These are phyloP conservation scores for Balearica regulorum DNA, from an alignment of 2,797 vertebrate genomes.

Conservation along the genomic window DNA sequence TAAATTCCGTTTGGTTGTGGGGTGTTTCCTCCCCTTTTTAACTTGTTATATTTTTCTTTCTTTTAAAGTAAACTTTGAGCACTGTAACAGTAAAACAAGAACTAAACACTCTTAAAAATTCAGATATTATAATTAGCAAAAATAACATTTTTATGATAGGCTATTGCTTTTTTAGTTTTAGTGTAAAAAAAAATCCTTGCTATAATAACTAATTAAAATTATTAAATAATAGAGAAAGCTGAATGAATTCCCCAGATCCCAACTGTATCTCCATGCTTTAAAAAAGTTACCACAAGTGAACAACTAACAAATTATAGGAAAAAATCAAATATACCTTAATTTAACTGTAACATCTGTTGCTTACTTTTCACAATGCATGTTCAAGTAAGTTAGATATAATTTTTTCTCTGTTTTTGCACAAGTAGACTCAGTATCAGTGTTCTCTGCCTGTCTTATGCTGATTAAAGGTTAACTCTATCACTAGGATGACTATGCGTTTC, in stretches of 20 bases:
- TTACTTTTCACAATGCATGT: background rate
- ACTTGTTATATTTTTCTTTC: background rate
- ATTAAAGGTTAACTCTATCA: background rate
- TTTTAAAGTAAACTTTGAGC: background rate
- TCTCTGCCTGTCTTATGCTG: background rate
- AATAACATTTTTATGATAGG: background rate
- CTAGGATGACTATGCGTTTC: fast-evolving
- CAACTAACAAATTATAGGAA: background rate
- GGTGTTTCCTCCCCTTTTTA: background rate
- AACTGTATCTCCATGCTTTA: background rate
- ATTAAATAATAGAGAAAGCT: background rate
- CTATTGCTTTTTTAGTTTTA: background rate
- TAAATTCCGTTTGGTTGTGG: background rate
- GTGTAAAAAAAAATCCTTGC: background rate
- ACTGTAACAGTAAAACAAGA: background rate
- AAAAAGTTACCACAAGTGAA: background rate
- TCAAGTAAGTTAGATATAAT: background rate
- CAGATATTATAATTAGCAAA: background rate
- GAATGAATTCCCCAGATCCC: background rate
- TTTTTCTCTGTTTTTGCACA: background rate
- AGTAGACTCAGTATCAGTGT: background rate
- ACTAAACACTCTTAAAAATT: background rate
- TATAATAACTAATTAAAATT: background rate
- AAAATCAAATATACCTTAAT: background rate
- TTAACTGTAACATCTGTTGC: background rate